A percentile compares a stretch with the other conserved stretches of the same genome.
Evolutionary conservation across 2,888 invertebrate genomes (phyloP).

Genomic region (Idaea biselata): DNA sequence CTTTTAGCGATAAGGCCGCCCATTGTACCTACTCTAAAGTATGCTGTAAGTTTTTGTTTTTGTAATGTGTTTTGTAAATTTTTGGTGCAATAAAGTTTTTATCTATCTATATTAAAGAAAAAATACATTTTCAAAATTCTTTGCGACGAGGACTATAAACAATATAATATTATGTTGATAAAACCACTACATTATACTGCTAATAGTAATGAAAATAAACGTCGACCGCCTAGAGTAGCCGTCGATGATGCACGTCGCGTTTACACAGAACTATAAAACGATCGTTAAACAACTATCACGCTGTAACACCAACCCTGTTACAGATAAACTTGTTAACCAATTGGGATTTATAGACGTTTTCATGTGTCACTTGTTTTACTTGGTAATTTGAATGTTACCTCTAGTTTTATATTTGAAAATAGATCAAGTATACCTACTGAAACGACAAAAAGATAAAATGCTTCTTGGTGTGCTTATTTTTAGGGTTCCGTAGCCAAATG

Average conservation of each 20-base stretch:
- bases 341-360: slow-evolving; percentile 18
- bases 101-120: too few relatives aligned
- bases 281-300: slow-evolving; percentile 43
- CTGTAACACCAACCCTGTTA: slow-evolving; percentile 35
- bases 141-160: too few relatives aligned
- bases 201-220: not conserved
- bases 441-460: too few relatives aligned
- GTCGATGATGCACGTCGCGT: slow-evolving; percentile 43
- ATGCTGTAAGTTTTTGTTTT: too few relatives aligned
- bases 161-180: not conserved
- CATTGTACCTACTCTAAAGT: too few relatives aligned
- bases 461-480: too few relatives aligned
- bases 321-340: slow-evolving; percentile 30
- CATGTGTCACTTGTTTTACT: not conserved
- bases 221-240: not conserved
- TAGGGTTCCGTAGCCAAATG: too few relatives aligned
- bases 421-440: too few relatives aligned
- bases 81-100: too few relatives aligned
- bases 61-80: too few relatives aligned
- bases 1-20: too few relatives aligned
- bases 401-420: not conserved
- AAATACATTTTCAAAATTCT: too few relatives aligned
- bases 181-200: not conserved
- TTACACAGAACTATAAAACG: slow-evolving; percentile 52
- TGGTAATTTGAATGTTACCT: slow-evolving; percentile 3